Percentiles rank a stretch among this genome's conserved stretches.
These are phyloP conservation scores for Tinea trinotella DNA, from an alignment of 2,888 invertebrate genomes.

Conservation along the genomic window DNA sequence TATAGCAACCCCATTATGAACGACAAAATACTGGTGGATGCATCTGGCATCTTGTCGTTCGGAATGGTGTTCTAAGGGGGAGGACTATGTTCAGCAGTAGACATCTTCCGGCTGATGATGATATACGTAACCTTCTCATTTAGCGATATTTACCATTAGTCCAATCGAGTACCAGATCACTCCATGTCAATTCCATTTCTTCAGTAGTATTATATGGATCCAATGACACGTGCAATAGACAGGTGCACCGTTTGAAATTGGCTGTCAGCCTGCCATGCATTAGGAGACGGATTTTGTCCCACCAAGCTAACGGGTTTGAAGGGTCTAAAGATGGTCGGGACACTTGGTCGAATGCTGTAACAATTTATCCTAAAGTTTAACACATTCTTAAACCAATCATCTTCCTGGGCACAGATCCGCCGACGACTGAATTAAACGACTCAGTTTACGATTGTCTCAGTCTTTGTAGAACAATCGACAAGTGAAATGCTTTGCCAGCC, in stretches of 20 bases:
- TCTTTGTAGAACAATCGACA: too few species aligned
- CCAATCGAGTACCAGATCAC: slow-evolving; percentile 94
- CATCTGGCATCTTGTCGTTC: too few species aligned
- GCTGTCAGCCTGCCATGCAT: slow-evolving; percentile 94
- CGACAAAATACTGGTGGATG: too few species aligned
- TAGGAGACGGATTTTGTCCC: slow-evolving; percentile 95
- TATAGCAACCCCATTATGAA: too few species aligned
- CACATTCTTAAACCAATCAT: too few species aligned
- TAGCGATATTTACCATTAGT: slow-evolving; percentile 91
- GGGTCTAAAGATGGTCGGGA: slow-evolving; percentile 92
- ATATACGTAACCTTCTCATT: too few species aligned
- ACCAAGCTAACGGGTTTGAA: slow-evolving; percentile 93
- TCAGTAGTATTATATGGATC: slow-evolving; percentile 99
- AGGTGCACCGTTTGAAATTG: slow-evolving; percentile 89
- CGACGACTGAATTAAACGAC: not conserved
- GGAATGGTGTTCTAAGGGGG: too few species aligned
- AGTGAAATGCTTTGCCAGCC: too few species aligned
- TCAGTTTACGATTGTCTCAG: not conserved
- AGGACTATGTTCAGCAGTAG: too few species aligned
- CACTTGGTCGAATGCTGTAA: slow-evolving; percentile 88
- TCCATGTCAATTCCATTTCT: slow-evolving; percentile 98
- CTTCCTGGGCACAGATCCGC: not conserved
- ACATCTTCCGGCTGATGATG: too few species aligned
- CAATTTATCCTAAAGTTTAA: too few species aligned
- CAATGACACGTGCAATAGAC: slow-evolving; percentile 93